phyloP scores from a whole-genome alignment of 2,113 vertebrate species.

The Thymallus thymallus region DNA sequence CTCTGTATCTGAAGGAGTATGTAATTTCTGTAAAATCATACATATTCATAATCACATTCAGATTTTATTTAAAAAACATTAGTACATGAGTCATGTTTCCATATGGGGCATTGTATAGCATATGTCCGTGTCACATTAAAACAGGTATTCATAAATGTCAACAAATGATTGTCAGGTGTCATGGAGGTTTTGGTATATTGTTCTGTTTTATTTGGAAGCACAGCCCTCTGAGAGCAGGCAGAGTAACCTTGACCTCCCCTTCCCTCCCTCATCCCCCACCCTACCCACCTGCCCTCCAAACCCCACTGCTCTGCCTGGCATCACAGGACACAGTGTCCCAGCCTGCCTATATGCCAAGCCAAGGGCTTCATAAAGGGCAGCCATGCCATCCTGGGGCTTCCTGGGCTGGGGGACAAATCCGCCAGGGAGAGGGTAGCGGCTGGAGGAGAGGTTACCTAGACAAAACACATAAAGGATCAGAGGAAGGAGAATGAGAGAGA shows the following conservation, averaged over 20 bases:
- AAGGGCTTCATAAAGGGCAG: slow-evolving; percentile 64
- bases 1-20: no score
- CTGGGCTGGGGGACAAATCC: slow-evolving; percentile 45
- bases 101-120: background rate
- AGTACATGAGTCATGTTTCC: no score
- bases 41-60: no score
- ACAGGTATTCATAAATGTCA: background rate
- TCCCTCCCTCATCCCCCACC: no score
- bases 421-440: slow-evolving; percentile 7
- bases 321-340: slow-evolving; percentile 48
- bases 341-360: slow-evolving; percentile 46
- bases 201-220: no score
- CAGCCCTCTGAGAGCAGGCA: no score
- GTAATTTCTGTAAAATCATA: no score
- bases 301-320: background rate
- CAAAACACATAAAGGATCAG: slow-evolving; percentile 2
- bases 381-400: slow-evolving; percentile 53
- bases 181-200: no score
- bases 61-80: no score
- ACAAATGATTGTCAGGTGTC: no score
- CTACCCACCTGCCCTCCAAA: background rate
- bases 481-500: background rate
- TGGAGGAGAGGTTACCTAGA: slow-evolving; percentile 24
- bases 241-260: slow-evolving; percentile 37
- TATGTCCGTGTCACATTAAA: background rate